Conservation (phyloP, 2,113 vertebrate species). For the Boleophthalmus pectinirostris region DNA sequence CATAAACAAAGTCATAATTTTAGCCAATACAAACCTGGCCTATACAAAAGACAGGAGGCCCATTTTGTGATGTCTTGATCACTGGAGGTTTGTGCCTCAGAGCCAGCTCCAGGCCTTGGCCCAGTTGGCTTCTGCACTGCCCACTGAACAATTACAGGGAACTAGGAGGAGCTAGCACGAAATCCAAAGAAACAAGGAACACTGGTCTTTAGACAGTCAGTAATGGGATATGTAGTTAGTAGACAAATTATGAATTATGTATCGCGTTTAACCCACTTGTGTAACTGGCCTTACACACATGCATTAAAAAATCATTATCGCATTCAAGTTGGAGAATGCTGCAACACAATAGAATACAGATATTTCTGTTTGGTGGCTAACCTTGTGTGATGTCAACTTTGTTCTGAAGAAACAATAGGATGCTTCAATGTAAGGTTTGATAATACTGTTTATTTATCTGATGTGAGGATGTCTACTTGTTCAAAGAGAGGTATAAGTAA, state of each 20-base stretch:
- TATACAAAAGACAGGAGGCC: conserved; percentile 1
- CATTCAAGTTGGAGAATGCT: background rate
- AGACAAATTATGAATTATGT: background rate
- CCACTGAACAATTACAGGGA: conserved; percentile 31
- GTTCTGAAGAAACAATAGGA: background rate
- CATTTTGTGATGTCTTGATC: conserved; percentile 45
- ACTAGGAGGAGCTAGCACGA: background rate
- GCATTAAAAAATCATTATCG: background rate
- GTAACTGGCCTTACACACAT: background rate
- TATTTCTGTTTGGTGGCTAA: background rate
- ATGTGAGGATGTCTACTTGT: no score
- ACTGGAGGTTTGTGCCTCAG: conserved; percentile 37
- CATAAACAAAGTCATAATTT: background rate
- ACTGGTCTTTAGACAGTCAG: background rate
- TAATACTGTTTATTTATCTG: background rate
- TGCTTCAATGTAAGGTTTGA: background rate
- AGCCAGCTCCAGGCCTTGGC: conserved; percentile 61
- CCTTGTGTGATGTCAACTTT: background rate
- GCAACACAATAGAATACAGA: background rate
- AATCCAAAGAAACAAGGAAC: background rate
- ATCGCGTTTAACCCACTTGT: background rate
- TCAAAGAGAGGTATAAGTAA: no score
- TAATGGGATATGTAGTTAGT: background rate
- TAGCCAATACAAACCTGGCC: background rate
- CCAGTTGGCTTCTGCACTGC: conserved; percentile 55